These are phyloP conservation scores for Diphyllodes magnificus DNA, from an alignment of 2,113 vertebrate species.

Conservation along the genomic window DNA sequence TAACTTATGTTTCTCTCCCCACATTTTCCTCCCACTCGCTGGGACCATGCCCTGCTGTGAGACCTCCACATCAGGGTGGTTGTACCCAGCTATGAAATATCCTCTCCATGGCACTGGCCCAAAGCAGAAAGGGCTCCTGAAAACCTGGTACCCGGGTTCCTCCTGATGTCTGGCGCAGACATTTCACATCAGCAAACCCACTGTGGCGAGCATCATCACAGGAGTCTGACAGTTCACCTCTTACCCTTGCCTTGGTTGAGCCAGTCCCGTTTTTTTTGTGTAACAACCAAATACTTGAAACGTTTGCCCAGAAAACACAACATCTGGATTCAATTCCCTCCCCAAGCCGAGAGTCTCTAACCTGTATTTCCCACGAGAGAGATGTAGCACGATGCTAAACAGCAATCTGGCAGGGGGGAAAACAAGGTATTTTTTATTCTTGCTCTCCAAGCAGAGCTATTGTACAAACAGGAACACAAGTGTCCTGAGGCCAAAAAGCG, in stretches of 20 bases:
- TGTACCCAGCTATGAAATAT: not conserved
- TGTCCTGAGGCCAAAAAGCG: conserved; percentile 51
- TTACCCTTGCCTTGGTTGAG: not conserved
- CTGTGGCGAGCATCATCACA: not conserved
- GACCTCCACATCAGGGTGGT: too few species aligned
- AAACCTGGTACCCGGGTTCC: accelerated
- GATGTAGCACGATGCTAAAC: conserved; percentile 40
- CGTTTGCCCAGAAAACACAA: not conserved
- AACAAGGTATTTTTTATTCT: conserved; percentile 43
- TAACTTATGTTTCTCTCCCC: not conserved
- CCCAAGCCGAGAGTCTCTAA: conserved; percentile 8
- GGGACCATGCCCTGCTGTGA: not conserved
- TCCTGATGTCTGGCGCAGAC: not conserved
- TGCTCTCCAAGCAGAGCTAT: conserved; percentile 45
- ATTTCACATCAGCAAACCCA: not conserved
- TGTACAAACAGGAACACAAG: conserved; percentile 61
- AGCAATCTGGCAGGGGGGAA: conserved; percentile 8
- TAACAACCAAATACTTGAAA: not conserved
- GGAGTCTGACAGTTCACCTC: not conserved
- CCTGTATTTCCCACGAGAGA: conserved; percentile 27
- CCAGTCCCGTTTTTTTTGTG: not conserved
- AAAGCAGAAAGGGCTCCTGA: not conserved
- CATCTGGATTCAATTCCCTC: conserved; percentile 24
- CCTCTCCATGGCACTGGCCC: not conserved
- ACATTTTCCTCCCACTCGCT: not conserved